Percentiles rank a stretch among this genome's conserved stretches.
phyloP scores from a whole-genome alignment of 2,888 invertebrate genomes.

The Timema cristinae region DNA sequence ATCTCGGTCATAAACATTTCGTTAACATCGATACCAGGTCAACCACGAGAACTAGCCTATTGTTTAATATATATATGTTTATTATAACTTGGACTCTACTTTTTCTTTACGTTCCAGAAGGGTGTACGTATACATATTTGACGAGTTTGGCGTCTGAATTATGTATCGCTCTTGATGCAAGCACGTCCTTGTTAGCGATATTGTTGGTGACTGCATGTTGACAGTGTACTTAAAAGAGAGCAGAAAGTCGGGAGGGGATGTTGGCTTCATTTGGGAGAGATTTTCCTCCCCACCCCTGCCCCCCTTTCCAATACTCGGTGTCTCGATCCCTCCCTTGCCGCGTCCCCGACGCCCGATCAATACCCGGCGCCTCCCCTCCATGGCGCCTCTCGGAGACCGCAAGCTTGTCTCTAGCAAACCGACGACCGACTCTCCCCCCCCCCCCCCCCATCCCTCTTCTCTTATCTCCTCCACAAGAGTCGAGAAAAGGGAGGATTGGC shows the following conservation, averaged over 20 bases:
- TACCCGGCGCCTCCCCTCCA: background rate
- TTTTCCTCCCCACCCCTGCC: background rate
- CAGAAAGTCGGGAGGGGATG: constrained; percentile 1
- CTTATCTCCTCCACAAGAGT: constrained; percentile 1
- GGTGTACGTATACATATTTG: too few species aligned
- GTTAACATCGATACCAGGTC: too few species aligned
- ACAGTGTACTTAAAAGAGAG: constrained; percentile 8
- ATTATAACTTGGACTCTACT: too few species aligned
- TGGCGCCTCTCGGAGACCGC: constrained; percentile 9
- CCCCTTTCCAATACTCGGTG: constrained; percentile 12
- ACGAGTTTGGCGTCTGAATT: too few species aligned
- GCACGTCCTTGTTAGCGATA: too few species aligned
- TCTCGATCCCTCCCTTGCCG: constrained; percentile 2
- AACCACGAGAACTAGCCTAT: too few species aligned
- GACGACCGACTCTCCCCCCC: background rate
- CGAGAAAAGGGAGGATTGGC: constrained; percentile 6
- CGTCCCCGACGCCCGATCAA: background rate
- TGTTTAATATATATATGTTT: too few species aligned
- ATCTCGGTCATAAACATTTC: too few species aligned
- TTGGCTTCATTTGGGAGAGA: constrained; percentile 13
- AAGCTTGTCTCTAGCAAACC: constrained; percentile 13
- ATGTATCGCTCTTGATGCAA: too few species aligned
- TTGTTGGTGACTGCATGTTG: background rate
- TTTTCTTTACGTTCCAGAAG: too few species aligned
- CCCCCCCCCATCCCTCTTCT: too few species aligned